Evolutionary conservation across 2,888 invertebrate genomes (phyloP), one percentile per base, ranked within the genome.

Genomic region (Diaprepes abbreviatus): DNA sequence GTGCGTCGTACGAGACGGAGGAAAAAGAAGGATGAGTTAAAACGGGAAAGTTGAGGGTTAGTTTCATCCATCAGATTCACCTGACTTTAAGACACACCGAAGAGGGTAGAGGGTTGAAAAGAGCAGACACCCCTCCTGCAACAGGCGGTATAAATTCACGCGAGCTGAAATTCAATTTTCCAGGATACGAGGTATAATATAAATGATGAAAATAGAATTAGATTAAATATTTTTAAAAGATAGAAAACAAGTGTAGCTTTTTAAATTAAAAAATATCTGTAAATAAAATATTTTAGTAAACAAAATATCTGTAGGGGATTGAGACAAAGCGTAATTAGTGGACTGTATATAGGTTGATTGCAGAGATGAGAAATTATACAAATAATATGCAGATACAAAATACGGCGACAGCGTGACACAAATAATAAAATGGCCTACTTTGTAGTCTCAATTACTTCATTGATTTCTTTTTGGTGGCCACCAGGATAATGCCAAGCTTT

Each of bases 11-110:
- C 10, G 28, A 7, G 35, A 21, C 36, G 19, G n/a, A 43, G 28
- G 31, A 28, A 40, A 43, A 69, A 69, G 54, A 59, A 64, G 59
- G 52, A 59, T 48, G 54, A 69, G 64, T 69, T 64, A 69, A 33
- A 50, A 59, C 35, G 55, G 64, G 64, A 69, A 64, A 69, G 64
- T 69, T 62, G 59, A 67, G 69, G 64, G 69, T 64, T 59, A 64
- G 69, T 64, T 58, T 64, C 69, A 69, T 69, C 64, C 64, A 69
- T 69, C 64, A 69, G 59, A 64, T 69, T 69, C 69, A 50, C 59
- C 59, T 64, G 69, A 69, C 69, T 69, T 69, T 52, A 36, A 62
- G 67, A 67, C 59, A 62, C 31, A 38, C 19, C 40, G 38, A 48
- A 33, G 31, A 45, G 50, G 55, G 48, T 33, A 36, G 43, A 21